Conservation (phyloP, 2,888 invertebrate genomes). For the Erpobdella octoculata region DNA sequence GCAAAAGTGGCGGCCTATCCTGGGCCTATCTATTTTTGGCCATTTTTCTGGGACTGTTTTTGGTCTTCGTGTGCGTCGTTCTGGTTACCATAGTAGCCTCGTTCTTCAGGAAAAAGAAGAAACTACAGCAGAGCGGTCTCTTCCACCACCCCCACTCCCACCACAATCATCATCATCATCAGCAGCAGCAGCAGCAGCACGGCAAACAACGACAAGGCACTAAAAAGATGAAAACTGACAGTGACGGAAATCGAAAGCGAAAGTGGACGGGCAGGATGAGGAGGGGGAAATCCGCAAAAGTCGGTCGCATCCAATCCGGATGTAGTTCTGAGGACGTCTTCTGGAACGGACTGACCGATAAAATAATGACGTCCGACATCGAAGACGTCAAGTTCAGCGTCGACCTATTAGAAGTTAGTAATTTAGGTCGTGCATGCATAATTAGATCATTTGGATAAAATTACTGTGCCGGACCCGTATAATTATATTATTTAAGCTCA, state of each 20-base stretch:
- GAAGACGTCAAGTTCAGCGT: background rate
- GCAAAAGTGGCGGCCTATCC: background rate
- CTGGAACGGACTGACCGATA: background rate
- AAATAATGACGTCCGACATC: background rate
- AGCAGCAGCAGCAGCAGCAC: no score
- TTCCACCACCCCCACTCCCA: background rate
- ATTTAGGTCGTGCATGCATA: no score
- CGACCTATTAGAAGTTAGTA: no score
- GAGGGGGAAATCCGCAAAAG: background rate
- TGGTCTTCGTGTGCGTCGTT: background rate
- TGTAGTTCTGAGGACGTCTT: constrained; percentile 1
- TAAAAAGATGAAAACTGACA: no score
- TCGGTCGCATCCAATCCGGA: no score
- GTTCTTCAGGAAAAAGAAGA: background rate
- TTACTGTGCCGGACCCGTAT: no score
- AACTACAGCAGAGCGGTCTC: background rate
- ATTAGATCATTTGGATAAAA: no score
- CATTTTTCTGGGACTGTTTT: background rate
- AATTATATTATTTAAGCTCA: no score
- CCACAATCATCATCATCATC: no score
- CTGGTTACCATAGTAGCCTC: background rate
- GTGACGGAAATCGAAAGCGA: background rate
- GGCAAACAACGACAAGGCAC: no score
- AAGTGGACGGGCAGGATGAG: background rate
- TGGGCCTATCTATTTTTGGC: background rate